A percentile compares a stretch with the other conserved stretches of the same genome.
Conservation (phyloP, 2,888 invertebrate genomes). For the Lingula anatina region DNA sequence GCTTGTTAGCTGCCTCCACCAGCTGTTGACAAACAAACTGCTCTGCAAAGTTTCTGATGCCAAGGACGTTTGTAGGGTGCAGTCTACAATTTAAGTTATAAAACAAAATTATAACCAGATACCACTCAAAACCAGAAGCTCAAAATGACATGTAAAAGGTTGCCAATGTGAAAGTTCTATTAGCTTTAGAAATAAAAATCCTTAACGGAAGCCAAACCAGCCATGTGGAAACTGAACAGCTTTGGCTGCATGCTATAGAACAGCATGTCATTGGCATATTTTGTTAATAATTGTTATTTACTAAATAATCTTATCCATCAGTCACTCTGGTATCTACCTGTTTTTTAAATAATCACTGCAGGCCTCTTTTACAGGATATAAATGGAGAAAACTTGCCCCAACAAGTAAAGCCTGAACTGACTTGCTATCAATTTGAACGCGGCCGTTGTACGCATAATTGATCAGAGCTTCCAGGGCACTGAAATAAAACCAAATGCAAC, state of each 20-base stretch:
- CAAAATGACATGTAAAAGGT: background rate
- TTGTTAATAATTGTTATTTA: too few relatives aligned
- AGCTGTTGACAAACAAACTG: constrained; percentile 68
- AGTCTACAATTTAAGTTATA: constrained; percentile 56
- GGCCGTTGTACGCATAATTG: constrained; percentile 78
- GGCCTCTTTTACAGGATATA: constrained; percentile 74
- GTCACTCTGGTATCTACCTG: constrained; percentile 59
- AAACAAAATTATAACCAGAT: too few relatives aligned
- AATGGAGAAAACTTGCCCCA: constrained; percentile 75
- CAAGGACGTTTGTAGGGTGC: constrained; percentile 74
- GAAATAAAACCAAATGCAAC: constrained; percentile 38
- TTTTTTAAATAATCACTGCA: constrained; percentile 76
- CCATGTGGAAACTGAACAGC: too few relatives aligned
- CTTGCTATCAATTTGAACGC: constrained; percentile 68
- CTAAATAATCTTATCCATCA: too few relatives aligned
- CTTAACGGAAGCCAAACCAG: too few relatives aligned
- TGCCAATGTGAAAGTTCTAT: background rate
- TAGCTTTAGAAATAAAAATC: constrained; percentile 5
- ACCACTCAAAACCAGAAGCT: background rate
- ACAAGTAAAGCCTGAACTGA: constrained; percentile 83
- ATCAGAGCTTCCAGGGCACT: constrained; percentile 76
- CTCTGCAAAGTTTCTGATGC: constrained; percentile 75
- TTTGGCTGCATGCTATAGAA: too few relatives aligned
- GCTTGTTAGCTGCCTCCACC: constrained; percentile 71
- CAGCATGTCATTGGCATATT: too few relatives aligned